Base-by-base conservation (phyloP, 2,888 invertebrate genomes). In the Drosophila acutilabella region DNA sequence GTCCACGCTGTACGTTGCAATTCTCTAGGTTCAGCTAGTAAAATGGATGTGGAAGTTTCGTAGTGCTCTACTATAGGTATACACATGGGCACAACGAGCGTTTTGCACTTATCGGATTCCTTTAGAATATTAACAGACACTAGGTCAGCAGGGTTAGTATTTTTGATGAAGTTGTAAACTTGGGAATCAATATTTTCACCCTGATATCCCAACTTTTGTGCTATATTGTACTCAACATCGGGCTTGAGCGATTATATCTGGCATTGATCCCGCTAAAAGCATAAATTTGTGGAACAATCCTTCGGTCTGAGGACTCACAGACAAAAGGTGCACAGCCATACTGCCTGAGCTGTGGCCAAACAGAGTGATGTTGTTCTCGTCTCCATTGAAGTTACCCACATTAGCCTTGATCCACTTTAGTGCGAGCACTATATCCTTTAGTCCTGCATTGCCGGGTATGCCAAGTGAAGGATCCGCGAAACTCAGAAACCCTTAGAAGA, bases 311-410 rank as follows among this genome's bases (percentile, higher is more conserved):
- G 93, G 93, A 13, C 30, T 93, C 92, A 1, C 76, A 93, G 88
- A 42, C 91, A 93, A 78, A 33, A 90, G 88, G 45, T 94, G 93
- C 0, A 92, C 91, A 2, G 93, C 91, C 23, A 91, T 92, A 11
- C 91, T 93, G 10, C 94, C 94, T 4, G 93, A 93, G 72, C 94
- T 93, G 65, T 93, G 92, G 0, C 94, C 94, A 74, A 93, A 93
- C 6, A 94, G 80, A 0, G 93, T 94, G 14, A 92, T 93, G 71
- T 94, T 94, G 8, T 92, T 82, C 0, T 90, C 88, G 83, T 94
- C 93, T 0, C 94, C 94, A 58, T 93, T 93, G 58, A 94, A 94
- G 47, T 75, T 48, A 38, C n/a, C n/a, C n/a, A 93, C 93, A 61
- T 94, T 93, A 36, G 91, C 80, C 61, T 93, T 92, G 0, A 94